Evolutionary conservation across 1,140 invertebrate genomes (phyloP).

Genomic region (Brachionus rubens): DNA sequence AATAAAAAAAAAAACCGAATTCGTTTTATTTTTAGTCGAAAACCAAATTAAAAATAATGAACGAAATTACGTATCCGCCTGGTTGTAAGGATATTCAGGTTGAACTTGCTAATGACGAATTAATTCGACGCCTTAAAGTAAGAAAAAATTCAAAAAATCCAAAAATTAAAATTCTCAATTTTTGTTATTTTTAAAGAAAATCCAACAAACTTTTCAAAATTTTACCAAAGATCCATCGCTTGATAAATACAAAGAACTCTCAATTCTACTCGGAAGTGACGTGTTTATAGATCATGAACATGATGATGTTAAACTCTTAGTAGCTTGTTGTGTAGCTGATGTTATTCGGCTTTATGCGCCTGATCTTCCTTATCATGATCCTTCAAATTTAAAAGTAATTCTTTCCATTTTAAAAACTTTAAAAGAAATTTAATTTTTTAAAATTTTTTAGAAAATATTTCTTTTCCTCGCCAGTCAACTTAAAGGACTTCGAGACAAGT

Average conservation of each 20-base stretch:
- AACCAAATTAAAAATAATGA: no score
- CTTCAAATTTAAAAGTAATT: conserved; percentile 76
- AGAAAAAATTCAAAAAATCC: neutral
- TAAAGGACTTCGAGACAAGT: conserved; percentile 85
- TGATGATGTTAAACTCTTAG: conserved; percentile 85
- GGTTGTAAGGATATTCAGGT: conserved; percentile 69
- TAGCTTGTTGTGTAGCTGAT: conserved; percentile 94
- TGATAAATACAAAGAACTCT: conserved; percentile 86
- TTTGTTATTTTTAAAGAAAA: conserved; percentile 64
- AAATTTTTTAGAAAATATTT: conserved; percentile 76
- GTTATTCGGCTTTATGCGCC: conserved; percentile 94
- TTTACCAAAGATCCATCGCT: conserved; percentile 88
- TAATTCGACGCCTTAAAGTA: conserved; percentile 87
- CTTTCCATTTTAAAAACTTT: neutral
- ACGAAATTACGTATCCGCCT: conserved; percentile 59
- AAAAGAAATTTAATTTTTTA: neutral
- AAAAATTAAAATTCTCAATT: conserved; percentile 8
- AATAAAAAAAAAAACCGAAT: neutral
- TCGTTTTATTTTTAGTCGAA: no score
- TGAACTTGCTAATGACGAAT: conserved; percentile 87
- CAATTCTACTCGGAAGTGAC: conserved; percentile 87
- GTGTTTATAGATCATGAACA: conserved; percentile 83
- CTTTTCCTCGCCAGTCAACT: conserved; percentile 92
- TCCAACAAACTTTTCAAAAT: conserved; percentile 88
- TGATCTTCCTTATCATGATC: conserved; percentile 94